Conservation (phyloP, 2,113 vertebrate species). For the Morone saxatilis region DNA sequence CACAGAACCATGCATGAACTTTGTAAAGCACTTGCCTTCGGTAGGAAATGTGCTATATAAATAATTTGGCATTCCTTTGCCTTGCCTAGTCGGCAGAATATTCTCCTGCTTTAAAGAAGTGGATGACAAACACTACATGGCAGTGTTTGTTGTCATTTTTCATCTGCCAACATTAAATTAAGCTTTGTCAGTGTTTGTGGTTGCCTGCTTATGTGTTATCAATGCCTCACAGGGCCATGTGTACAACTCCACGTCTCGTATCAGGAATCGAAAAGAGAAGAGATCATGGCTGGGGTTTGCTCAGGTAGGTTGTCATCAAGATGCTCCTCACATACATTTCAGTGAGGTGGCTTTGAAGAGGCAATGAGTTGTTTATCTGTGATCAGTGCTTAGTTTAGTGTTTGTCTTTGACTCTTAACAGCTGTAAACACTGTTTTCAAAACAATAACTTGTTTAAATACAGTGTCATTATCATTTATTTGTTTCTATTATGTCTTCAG, state of each 20-base stretch:
- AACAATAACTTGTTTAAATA: not conserved
- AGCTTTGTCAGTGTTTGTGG: not conserved
- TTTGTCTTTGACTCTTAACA: not conserved
- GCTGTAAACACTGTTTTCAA: too few relatives aligned
- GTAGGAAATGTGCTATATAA: too few relatives aligned
- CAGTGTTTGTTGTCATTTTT: not conserved
- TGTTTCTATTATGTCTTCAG: constrained; percentile 79
- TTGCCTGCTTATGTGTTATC: constrained; percentile 31
- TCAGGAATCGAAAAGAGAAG: constrained; percentile 97
- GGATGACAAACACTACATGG: not conserved
- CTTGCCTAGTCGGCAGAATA: not conserved
- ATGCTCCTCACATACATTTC: not conserved
- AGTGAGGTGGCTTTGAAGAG: not conserved
- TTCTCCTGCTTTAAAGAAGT: not conserved
- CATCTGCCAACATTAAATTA: not conserved
- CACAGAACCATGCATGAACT: too few relatives aligned
- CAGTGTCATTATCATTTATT: not conserved
- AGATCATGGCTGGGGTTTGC: constrained; percentile 98
- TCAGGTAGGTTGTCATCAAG: constrained; percentile 87
- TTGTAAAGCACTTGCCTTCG: too few relatives aligned
- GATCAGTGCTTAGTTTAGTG: not conserved
- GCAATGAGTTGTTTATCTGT: too few relatives aligned
- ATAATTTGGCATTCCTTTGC: too few relatives aligned
- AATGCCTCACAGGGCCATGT: constrained; percentile 92
- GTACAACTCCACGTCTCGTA: constrained; percentile 98